Percentiles rank a stretch among this genome's conserved stretches.
Conservation (phyloP, 2,888 invertebrate genomes). For the Hemaris fuciformis region DNA sequence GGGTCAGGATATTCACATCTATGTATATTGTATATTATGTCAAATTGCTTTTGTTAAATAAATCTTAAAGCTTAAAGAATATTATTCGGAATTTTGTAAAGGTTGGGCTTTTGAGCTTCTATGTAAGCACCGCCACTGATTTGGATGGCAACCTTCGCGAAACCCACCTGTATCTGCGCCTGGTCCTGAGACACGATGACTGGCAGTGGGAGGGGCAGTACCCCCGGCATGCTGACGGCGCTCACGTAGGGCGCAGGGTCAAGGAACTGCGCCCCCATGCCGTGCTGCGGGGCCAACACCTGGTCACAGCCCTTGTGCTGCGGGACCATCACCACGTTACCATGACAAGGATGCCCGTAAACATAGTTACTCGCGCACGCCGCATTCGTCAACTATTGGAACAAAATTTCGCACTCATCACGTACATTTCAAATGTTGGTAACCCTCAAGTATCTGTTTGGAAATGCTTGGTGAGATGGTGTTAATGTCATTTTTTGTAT, state of each 20-base stretch:
- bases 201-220: conserved; percentile 49
- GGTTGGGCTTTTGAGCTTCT: too few species aligned
- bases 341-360: conserved; percentile 21
- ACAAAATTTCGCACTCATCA: background rate
- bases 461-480: background rate
- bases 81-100: too few species aligned
- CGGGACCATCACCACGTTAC: conserved; percentile 31
- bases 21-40: too few species aligned
- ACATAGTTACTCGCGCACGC: background rate
- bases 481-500: background rate
- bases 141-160: conserved; percentile 9
- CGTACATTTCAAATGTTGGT: too few species aligned
- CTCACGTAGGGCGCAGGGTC: conserved; percentile 60
- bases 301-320: conserved; percentile 36
- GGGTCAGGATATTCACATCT: too few species aligned
- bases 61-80: too few species aligned
- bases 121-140: too few species aligned
- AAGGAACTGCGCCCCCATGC: conserved; percentile 63
- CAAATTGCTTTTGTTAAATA: too few species aligned
- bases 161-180: conserved; percentile 60
- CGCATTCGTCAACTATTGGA: background rate
- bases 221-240: conserved; percentile 43
- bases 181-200: conserved; percentile 59
- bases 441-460: background rate
- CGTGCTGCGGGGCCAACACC: conserved; percentile 59